Evolutionary conservation across 2,888 invertebrate species (phyloP), one percentile per base, ranked within the genome.

Genomic region (Antitype chi): DNA sequence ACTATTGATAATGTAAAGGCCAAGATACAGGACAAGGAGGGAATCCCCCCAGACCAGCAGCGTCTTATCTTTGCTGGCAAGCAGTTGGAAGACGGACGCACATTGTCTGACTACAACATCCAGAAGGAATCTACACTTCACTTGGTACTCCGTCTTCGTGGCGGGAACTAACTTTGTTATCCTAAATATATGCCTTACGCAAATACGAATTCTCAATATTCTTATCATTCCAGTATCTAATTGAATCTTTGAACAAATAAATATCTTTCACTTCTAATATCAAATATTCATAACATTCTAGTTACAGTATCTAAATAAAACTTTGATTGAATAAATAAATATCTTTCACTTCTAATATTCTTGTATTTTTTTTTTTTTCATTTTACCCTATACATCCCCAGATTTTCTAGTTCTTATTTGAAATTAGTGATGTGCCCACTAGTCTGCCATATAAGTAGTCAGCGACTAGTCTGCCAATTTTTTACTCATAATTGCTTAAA

Each of bases 81-180:
- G 0, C 84, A 84, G 13, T 0, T 84, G 0, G 84, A 84, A 4
- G 84, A 84, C 7, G 84, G 84, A 0, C 84, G 84, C 25, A 84
- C 84, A 0, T 74, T 84, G 0, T 84, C 84, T 0, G 84, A 84
- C 28, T 84, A 84, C 52, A 84, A 84, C 9, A 94, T 94, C 3
- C 94, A 94, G 15, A 94, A 94, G 0, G 94, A 94, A 25, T 94
- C 94, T 0, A 94, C 94, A 0, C 89, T 94, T 0, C 94, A 94
- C 20, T 63, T 94, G 32, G 94, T 95, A 0, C 66, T 94, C 2
- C 93, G 94, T 89, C 91, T 94, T 0, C 89, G 93, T 89, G 66
- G 91, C 32, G 79, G 90, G 74, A 82, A 85, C 78, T 91, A 89
- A 85, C 32, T 69, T 64, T 55, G 82, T 28, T 66, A 76, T 52